phyloP scores from a whole-genome alignment of 2,797 vertebrate genomes.

The Gymnothorax javanicus region DNA sequence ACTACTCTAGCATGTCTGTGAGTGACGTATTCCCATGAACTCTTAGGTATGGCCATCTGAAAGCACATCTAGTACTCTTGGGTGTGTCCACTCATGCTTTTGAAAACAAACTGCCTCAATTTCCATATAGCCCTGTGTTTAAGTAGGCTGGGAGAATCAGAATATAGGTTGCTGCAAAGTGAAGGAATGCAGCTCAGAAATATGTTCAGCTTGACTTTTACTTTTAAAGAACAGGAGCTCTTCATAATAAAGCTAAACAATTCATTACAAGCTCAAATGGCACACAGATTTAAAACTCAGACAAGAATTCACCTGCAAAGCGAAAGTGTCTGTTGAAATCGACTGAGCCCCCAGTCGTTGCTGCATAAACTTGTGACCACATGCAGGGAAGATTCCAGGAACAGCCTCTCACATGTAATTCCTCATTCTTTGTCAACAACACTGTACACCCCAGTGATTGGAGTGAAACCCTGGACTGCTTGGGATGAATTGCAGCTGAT shows the following conservation, averaged over 20 bases:
- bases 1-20: background rate
- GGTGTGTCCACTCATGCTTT: background rate
- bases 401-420: background rate
- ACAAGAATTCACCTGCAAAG: background rate
- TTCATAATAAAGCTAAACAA: slow-evolving; percentile 18
- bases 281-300: background rate
- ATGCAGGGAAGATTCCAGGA: background rate
- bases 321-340: background rate
- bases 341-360: background rate
- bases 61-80: background rate
- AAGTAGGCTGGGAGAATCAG: slow-evolving; percentile 29
- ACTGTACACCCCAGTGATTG: background rate
- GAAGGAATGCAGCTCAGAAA: slow-evolving; percentile 45
- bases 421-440: background rate
- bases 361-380: background rate
- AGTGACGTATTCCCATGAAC: background rate
- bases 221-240: slow-evolving; percentile 23
- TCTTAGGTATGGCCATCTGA: background rate
- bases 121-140: background rate
- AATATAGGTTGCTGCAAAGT: slow-evolving; percentile 51
- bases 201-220: slow-evolving; percentile 32
- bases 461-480: slow-evolving; percentile 29
- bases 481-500: slow-evolving; percentile 31
- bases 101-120: background rate
- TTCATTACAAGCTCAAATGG: slow-evolving; percentile 8